Base-by-base conservation (phyloP, 2,888 invertebrate species). In the Spodoptera littoralis region DNA sequence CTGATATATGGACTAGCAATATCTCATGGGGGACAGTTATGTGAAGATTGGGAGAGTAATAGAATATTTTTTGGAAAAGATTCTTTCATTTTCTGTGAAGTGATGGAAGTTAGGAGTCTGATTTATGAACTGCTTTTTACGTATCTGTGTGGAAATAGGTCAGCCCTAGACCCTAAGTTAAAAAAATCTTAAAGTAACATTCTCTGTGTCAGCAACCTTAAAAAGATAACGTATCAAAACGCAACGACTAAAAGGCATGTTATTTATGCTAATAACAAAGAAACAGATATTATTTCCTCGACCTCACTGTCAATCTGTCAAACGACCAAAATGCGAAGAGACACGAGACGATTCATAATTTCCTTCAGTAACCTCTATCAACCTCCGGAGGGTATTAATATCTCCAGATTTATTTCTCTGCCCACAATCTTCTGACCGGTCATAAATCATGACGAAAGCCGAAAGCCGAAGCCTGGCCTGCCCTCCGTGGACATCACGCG, bases 391-490 rank as follows among this genome's bases (percentile, higher is more conserved):
- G 78, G 77, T 85, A 88, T 88, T 88, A 87, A 88, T 88, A 88
- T 84, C 83, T 67, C 57, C 70, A 85, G 88, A 89, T 89, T 86
- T 88, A 90, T 90, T 89, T 88, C 86, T 81, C 71, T 64, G 81
- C 76, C 82, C 85, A 83, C 89, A 86, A 89, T 89, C 89, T 87
- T 81, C 82, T 85, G 86, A 84, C 84, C 88, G 82, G 64, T 71
- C 79, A 84, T 90, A 89, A 87, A 90, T 90, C 90, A 89, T 81
- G 77, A 57, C 70, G 70, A 76, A 74, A 75, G 76, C 73, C 76
- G 70, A 74, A 60, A 75, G 71, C 71, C 66, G 59, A 73, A 58
- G 66, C 77, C 61, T 44, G 63, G 60, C 46, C 59, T 42, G 56
- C 67, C 74, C 80, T 74, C 76, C 60, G 78, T 84, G 85, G 88